Evolutionary conservation across 2,888 invertebrate species (phyloP), one percentile per base, ranked within the genome.

Genomic region (Drosophila rubida): DNA sequence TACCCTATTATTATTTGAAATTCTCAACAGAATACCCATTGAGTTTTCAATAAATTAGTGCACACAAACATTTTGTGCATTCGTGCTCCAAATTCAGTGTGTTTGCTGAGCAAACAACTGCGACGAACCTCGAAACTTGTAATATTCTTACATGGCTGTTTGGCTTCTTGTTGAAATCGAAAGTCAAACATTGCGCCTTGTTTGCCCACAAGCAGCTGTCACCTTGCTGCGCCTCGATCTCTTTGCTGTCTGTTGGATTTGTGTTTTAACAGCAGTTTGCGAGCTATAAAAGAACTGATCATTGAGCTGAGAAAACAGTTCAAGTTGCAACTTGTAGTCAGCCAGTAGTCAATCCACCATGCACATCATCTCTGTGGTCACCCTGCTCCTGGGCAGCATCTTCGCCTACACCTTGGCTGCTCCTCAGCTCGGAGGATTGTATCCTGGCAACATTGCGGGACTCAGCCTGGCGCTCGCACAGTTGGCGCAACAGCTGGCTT

Each of bases 181-280:
- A 23, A 41, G 23, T 41, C 30, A 65, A 58, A 44, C 51, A 16
- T n/a, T 27, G 13, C n/a, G 13, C 13, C 1, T 13, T 46, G 35
- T 72, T 72, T 67, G 41, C 9, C 5, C 16, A 23, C 46, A 16
- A 53, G 48, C 74, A 72, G 58, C 55, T 72, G 72, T 63, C 22
- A 30, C 54, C 60, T 66, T 55, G 42, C 35, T 48, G 45, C 5
- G 3, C 32, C n/a, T 4, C 23, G 9, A 3, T 19, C 4, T 39
- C n/a, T 49, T 39, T 50, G 1, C n/a, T 16, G 0, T 27, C 54
- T 37, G 32, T 32, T 39, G 23, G 42, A 51, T 53, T 46, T 32
- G 32, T 53, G 39, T 51, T 37, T 25, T 39, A 50, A 50, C 16
- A 51, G 4, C 11, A 39, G 11, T 25, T n/a, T 7, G 19, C 2